phyloP scores from a whole-genome alignment of 30 jellyfish, hydroid and myxozoan genomes.

The Hydractinia echinata region DNA sequence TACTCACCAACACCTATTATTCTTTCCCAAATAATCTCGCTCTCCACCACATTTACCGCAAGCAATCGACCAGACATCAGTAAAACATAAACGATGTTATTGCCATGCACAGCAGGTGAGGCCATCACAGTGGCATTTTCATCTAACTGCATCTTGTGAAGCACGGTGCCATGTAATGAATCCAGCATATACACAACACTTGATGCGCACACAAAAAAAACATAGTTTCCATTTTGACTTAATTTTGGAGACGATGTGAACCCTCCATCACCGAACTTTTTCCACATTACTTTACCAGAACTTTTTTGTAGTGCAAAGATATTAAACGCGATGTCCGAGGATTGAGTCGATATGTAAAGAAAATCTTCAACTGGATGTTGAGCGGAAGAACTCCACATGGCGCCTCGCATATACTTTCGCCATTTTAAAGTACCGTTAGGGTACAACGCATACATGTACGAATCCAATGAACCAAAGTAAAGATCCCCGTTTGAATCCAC shows the following conservation, averaged over 20 bases:
- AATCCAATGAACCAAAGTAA: constrained; percentile 71
- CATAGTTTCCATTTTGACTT: constrained; percentile 55
- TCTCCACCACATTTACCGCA: constrained; percentile 39
- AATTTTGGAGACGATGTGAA: constrained; percentile 62
- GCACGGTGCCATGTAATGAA: constrained; percentile 54
- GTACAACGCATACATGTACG: constrained; percentile 50
- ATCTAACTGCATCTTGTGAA: constrained; percentile 36
- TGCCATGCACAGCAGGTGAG: constrained; percentile 49
- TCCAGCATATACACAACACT: constrained; percentile 52
- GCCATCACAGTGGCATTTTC: constrained; percentile 41
- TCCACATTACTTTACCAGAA: constrained; percentile 61
- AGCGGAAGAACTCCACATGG: constrained; percentile 69
- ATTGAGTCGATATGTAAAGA: constrained; percentile 35
- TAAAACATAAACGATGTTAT: constrained; percentile 36
- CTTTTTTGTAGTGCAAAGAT: constrained; percentile 47
- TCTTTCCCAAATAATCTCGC: constrained; percentile 47
- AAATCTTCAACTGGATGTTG: constrained; percentile 40
- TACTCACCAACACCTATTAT: constrained; percentile 9
- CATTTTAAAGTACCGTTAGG: constrained; percentile 69
- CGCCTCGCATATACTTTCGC: constrained; percentile 39
- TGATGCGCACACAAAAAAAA: constrained; percentile 46
- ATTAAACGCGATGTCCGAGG: constrained; percentile 33
- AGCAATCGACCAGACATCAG: constrained; percentile 55
- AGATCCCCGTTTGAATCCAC: constrained; percentile 56
- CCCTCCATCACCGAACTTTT: constrained; percentile 47